Base-by-base conservation (phyloP, 2,797 vertebrate species). In the Galago senegalensis region DNA sequence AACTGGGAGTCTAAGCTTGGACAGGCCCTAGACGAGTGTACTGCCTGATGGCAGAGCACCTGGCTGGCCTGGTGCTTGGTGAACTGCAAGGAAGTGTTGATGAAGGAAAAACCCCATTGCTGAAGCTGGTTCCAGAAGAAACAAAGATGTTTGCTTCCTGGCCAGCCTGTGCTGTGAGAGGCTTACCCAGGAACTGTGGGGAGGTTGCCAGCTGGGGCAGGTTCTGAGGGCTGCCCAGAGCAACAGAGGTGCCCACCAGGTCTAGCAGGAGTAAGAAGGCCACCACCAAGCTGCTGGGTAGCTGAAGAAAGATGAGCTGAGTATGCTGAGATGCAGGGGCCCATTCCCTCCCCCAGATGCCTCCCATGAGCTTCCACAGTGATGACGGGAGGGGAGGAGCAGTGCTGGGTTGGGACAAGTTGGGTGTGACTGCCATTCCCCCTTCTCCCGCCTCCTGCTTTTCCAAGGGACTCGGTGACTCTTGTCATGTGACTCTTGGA, bases 81-180 rank as follows among this genome's bases (percentile, higher is more conserved):
- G 21, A 37, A 0, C 75, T 20, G 77, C 63, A 18, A 21, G 63
- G 80, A 95, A 93, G 46, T 72, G 46, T 79, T 94, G 89, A 88
- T 97, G 95, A 80, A 87, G 77, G 70, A 53, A 81, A 63, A 95
- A 83, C 79, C 96, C 1, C 5, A 58, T 95, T 92, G 81, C 82
- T 92, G 82, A 94, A 63, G 91, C 86, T 53, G 34, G 40, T 93
- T 97, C 95, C 93, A 93, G 93, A 93, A 97, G 94, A 96, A 97
- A 97, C 89, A 94, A 93, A 96, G 95, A 95, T 98, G 75, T 97
- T 94, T 95, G 95, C 96, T 91, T 98, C 91, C 97, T 87, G 72
- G 92, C 96, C 84, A 31, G 84, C 96, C 90, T 43, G 65, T 61
- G 77, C 91, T 73, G 2, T 63, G 16, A 86, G 76, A 89, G 81